These are phyloP conservation scores for Drosophila fulvimacula DNA, from an alignment of 2,888 invertebrate species.

Conservation along the genomic window DNA sequence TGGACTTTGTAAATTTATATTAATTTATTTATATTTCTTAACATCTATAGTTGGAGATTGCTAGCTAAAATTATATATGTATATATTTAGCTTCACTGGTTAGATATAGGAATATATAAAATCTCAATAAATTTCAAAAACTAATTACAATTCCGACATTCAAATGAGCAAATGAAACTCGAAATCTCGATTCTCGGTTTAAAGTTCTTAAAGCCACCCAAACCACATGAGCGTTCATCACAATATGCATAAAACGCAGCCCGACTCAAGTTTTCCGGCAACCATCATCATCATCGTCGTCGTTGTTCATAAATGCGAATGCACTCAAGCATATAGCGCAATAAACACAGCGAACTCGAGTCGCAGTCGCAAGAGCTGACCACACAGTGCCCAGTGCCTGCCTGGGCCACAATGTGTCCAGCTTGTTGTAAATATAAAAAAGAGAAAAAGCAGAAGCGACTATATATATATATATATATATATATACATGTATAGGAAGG, in stretches of 20 bases:
- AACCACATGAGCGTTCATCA: conserved; percentile 3
- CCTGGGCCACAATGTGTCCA: conserved; percentile 55
- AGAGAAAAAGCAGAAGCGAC: not conserved
- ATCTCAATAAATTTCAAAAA: not conserved
- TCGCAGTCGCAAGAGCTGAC: conserved; percentile 56
- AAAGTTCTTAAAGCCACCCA: conserved; percentile 30
- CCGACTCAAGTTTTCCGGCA: conserved; percentile 51
- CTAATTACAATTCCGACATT: not conserved
- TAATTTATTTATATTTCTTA: too few relatives aligned
- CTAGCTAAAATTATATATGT: too few relatives aligned
- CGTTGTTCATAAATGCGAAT: conserved; percentile 58
- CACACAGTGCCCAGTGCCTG: conserved; percentile 50
- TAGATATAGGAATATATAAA: rapidly evolving
- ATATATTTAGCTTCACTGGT: not conserved
- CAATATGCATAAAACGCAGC: conserved; percentile 27
- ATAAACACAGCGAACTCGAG: conserved; percentile 59
- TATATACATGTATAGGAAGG: conserved; percentile 33
- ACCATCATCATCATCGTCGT: conserved; percentile 25
- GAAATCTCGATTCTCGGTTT: conserved; percentile 18
- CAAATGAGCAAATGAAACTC: not conserved
- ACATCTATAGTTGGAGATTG: too few relatives aligned
- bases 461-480: not conserved
- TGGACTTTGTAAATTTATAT: too few relatives aligned
- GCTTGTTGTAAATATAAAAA: conserved; percentile 34
- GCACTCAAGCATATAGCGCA: conserved; percentile 76